Conservation (phyloP, 2,113 vertebrate genomes). For the Laticauda laticaudata region DNA sequence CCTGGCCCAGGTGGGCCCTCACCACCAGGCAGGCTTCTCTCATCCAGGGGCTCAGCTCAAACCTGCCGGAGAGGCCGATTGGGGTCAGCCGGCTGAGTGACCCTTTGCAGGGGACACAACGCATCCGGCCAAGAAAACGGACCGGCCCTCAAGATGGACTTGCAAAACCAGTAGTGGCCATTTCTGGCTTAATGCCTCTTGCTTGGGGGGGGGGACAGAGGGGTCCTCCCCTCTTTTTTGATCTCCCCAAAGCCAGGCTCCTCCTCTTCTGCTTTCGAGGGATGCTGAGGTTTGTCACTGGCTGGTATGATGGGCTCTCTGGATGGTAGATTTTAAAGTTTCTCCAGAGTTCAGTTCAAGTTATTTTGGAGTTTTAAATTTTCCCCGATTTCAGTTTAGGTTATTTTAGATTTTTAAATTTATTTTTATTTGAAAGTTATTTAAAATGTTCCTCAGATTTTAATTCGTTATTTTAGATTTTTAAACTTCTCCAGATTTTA, state of each 20-base stretch:
- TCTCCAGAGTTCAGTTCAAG: not conserved
- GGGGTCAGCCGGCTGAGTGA: not conserved
- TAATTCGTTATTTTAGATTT: too few species aligned
- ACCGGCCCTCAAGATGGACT: not conserved
- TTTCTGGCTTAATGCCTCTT: not conserved
- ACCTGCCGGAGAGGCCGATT: slow-evolving; percentile 64
- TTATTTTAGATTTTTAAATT: too few species aligned
- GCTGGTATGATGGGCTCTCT: rapidly evolving
- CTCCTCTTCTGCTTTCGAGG: not conserved
- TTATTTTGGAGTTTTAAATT: not conserved
- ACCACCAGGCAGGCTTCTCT: slow-evolving; percentile 87
- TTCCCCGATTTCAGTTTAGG: too few species aligned
- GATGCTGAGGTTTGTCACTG: not conserved
- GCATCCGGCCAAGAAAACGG: not conserved
- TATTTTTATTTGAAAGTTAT: too few species aligned
- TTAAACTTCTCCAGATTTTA: too few species aligned
- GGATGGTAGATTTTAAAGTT: not conserved
- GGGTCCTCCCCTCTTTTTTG: not conserved
- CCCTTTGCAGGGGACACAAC: not conserved
- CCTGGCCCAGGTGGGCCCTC: slow-evolving; percentile 81
- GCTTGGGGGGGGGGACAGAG: not conserved
- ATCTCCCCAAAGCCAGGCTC: not conserved
- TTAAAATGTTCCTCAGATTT: too few species aligned
- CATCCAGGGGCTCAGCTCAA: slow-evolving; percentile 89
- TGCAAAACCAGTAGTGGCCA: not conserved